These are phyloP conservation scores for Paedocypris micromegethes DNA, from an alignment of 2,797 vertebrate genomes.

Conservation along the genomic window DNA sequence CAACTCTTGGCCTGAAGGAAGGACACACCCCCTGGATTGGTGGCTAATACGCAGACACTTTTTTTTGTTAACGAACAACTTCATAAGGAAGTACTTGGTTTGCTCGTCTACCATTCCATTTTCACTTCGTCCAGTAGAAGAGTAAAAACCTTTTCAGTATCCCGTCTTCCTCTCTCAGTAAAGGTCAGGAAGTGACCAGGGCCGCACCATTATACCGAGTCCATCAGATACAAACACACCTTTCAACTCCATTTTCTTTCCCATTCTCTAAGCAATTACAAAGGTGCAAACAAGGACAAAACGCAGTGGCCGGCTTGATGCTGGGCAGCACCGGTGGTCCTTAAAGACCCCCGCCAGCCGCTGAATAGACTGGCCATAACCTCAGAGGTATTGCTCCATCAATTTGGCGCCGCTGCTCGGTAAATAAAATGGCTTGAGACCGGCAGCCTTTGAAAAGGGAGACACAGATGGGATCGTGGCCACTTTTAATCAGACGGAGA, in stretches of 20 bases:
- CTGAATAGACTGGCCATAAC: slow-evolving; percentile 40
- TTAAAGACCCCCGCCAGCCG: slow-evolving; percentile 38
- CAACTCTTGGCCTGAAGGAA: too few relatives aligned
- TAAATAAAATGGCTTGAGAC: slow-evolving; percentile 50
- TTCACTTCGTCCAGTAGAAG: slow-evolving; percentile 1
- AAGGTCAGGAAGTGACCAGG: slow-evolving; percentile 24
- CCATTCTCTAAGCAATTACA: slow-evolving; percentile 6
- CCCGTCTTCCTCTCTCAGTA: slow-evolving; percentile 9
- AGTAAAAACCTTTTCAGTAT: slow-evolving; percentile 6
- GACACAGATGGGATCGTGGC: slow-evolving; percentile 51
- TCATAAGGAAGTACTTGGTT: background rate
- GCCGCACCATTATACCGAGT: slow-evolving; percentile 25
- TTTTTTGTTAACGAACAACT: too few relatives aligned
- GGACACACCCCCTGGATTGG: too few relatives aligned
- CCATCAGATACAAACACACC: slow-evolving; percentile 14
- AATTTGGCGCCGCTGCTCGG: slow-evolving; percentile 40
- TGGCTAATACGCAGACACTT: too few relatives aligned
- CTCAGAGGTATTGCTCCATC: slow-evolving; percentile 43
- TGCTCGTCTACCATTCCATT: background rate
- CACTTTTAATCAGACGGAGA: slow-evolving; percentile 52
- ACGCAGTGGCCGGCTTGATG: slow-evolving; percentile 31
- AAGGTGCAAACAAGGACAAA: slow-evolving; percentile 43
- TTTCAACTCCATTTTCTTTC: slow-evolving; percentile 32
- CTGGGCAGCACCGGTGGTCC: slow-evolving; percentile 38
- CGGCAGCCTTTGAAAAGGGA: slow-evolving; percentile 45